These are phyloP conservation scores for Tetragonula carbonaria DNA, from an alignment of 2,888 invertebrate species.

Conservation along the genomic window DNA sequence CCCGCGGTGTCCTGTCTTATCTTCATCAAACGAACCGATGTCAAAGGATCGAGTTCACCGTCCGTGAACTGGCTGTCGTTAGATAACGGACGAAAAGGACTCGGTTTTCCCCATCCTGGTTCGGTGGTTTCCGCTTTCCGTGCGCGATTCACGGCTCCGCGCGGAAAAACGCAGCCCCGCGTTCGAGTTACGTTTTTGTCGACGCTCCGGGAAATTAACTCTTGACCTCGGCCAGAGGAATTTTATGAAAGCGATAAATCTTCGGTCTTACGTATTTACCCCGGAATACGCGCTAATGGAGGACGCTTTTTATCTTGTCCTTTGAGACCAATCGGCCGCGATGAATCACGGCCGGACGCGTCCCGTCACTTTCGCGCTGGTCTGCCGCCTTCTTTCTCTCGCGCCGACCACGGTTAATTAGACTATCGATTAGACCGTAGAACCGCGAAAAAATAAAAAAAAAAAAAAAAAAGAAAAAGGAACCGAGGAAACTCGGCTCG, in stretches of 20 bases:
- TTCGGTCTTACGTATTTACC: slow-evolving; percentile 48
- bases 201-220: slow-evolving; percentile 55
- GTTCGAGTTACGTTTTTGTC: slow-evolving; percentile 55
- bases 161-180: slow-evolving; percentile 7
- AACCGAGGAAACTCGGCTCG: neutral
- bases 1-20: neutral
- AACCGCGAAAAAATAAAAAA: neutral
- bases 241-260: slow-evolving; percentile 63
- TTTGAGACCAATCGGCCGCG: slow-evolving; percentile 17
- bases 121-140: slow-evolving; percentile 18
- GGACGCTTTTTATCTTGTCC: slow-evolving; percentile 41
- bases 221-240: slow-evolving; percentile 38
- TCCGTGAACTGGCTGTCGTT: neutral
- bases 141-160: neutral
- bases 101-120: neutral
- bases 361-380: neutral
- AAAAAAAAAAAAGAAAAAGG: too few species aligned
- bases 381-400: neutral
- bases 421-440: slow-evolving; percentile 35
- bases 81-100: slow-evolving; percentile 20
- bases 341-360: slow-evolving; percentile 21
- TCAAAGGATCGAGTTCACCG: slow-evolving; percentile 4
- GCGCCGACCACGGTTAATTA: slow-evolving; percentile 36
- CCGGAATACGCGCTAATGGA: slow-evolving; percentile 49
- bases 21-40: neutral